Evolutionary conservation across 2,888 invertebrate species (phyloP).

Genomic region (Netelia melanura): DNA sequence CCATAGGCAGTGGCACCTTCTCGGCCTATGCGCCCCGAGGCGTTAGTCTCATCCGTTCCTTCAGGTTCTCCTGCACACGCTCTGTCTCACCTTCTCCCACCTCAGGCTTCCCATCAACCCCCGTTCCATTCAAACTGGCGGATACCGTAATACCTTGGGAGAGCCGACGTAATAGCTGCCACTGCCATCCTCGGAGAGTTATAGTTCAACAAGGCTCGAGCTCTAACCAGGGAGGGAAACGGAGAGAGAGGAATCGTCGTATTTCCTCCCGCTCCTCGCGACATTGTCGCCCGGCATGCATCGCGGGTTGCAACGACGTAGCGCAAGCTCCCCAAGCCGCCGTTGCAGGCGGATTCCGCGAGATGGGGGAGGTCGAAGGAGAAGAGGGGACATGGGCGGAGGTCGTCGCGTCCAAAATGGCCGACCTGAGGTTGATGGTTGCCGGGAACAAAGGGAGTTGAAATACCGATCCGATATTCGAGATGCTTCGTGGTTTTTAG

Average conservation of each 20-base stretch:
- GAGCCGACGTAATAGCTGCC: constrained; percentile 83
- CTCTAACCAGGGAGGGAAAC: constrained; percentile 41
- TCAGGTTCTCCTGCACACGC: constrained; percentile 62
- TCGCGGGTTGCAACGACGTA: constrained; percentile 62
- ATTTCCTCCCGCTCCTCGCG: constrained; percentile 55
- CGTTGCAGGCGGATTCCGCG: constrained; percentile 59
- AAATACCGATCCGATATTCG: background rate
- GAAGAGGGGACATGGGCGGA: constrained; percentile 56
- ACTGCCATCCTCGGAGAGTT: constrained; percentile 81
- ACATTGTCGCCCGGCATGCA: constrained; percentile 65
- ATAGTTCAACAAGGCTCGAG: constrained; percentile 82
- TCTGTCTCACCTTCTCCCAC: constrained; percentile 67
- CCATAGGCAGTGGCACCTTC: constrained; percentile 53
- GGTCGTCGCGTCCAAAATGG: constrained; percentile 66
- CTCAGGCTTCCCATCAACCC: constrained; percentile 44
- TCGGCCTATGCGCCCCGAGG: constrained; percentile 48
- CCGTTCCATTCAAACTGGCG: constrained; percentile 69
- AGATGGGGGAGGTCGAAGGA: constrained; percentile 24
- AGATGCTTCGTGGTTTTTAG: background rate
- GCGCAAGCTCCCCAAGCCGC: constrained; percentile 65
- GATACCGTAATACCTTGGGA: constrained; percentile 84
- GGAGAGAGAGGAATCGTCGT: constrained; percentile 41
- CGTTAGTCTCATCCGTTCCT: constrained; percentile 67
- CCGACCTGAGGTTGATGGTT: constrained; percentile 58
- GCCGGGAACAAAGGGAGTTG: constrained; percentile 19